A percentile compares a stretch with the other conserved stretches of the same genome.
phyloP scores from a whole-genome alignment of 2,113 vertebrate genomes.

The Corythornis cristatus region DNA sequence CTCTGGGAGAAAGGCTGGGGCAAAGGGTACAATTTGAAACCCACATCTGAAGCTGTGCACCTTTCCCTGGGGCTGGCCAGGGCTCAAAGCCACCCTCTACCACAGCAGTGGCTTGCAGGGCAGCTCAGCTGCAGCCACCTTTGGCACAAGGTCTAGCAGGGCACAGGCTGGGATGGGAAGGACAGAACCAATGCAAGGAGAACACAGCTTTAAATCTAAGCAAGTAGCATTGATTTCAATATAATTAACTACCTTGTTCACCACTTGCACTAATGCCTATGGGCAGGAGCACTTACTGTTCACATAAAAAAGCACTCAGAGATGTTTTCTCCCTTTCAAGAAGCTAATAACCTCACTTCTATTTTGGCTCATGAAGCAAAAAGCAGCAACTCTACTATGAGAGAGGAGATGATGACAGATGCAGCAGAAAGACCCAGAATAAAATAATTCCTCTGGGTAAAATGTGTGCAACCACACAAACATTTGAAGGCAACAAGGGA shows the following conservation, averaged over 20 bases:
- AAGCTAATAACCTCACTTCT: background rate
- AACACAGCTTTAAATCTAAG: background rate
- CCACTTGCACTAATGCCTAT: background rate
- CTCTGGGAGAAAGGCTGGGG: background rate
- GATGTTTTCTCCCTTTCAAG: background rate
- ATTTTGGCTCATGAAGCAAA: background rate
- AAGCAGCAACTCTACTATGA: background rate
- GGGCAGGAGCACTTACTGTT: background rate
- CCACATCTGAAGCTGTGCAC: rapidly evolving
- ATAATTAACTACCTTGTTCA: background rate
- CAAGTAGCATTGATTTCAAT: background rate
- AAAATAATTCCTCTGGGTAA: background rate
- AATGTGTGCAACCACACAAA: rapidly evolving
- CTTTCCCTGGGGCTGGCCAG: background rate
- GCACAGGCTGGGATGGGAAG: background rate
- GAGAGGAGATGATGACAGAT: background rate
- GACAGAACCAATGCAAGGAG: background rate
- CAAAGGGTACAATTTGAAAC: background rate
- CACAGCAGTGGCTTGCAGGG: rapidly evolving
- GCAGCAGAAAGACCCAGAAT: background rate
- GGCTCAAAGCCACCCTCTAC: rapidly evolving
- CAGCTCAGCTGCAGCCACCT: background rate
- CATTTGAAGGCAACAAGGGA: background rate
- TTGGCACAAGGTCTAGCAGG: rapidly evolving
- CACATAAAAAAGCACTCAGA: background rate